Percentiles rank a stretch among this genome's conserved stretches.
Evolutionary conservation across 2,888 invertebrate species (phyloP).

Genomic region (Sclerodermus sp.): DNA sequence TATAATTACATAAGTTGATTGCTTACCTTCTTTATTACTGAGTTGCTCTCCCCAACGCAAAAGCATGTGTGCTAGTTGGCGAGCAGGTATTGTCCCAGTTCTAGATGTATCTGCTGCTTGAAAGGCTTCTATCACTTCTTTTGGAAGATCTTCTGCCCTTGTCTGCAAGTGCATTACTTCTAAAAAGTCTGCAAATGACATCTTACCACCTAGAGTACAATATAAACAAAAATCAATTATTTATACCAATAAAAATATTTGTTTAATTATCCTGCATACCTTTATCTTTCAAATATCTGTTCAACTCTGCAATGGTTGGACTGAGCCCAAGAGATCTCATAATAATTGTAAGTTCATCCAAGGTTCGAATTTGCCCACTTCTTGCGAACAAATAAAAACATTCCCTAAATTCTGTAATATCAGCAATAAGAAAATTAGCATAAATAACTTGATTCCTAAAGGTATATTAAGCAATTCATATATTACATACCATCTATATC

Average conservation of each 20-base stretch:
- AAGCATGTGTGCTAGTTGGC: slow-evolving; percentile 82
- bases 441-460: not conserved
- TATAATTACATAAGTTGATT: not conserved
- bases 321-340: slow-evolving; percentile 94
- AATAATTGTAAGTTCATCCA: slow-evolving; percentile 89
- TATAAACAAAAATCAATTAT: slow-evolving; percentile 5
- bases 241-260: not conserved
- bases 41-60: slow-evolving; percentile 92
- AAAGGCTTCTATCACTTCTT: slow-evolving; percentile 87
- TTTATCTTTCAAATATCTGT: slow-evolving; percentile 77
- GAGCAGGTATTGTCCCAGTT: slow-evolving; percentile 75
- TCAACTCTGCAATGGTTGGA: slow-evolving; percentile 88
- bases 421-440: no score
- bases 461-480: no score
- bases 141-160: slow-evolving; percentile 77
- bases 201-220: slow-evolving; percentile 71
- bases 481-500: slow-evolving; percentile 85
- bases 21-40: slow-evolving; percentile 63
- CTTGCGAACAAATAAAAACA: slow-evolving; percentile 94
- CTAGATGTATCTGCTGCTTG: slow-evolving; percentile 79
- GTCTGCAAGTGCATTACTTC: slow-evolving; percentile 95
- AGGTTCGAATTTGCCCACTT: slow-evolving; percentile 82
- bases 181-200: slow-evolving; percentile 93
- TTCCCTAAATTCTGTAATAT: slow-evolving; percentile 88
- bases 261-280: slow-evolving; percentile 43